A percentile compares a stretch with the other conserved stretches of the same genome.
These are phyloP conservation scores for Epinephelus cyanopodus DNA, from an alignment of 2,113 vertebrate species.

Conservation along the genomic window DNA sequence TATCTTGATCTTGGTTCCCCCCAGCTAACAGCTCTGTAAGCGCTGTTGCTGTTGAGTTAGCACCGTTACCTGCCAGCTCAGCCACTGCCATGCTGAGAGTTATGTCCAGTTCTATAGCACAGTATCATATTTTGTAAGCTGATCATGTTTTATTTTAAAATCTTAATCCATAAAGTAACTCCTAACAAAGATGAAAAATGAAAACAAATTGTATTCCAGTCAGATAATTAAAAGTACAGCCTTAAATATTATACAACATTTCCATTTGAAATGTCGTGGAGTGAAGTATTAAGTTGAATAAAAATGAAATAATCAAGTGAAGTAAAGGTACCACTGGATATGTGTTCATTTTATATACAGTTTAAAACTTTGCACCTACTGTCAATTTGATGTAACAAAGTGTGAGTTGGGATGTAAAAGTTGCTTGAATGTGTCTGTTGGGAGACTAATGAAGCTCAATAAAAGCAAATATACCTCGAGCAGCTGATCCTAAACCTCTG, in stretches of 20 bases:
- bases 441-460: constrained; percentile 37
- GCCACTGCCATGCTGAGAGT: too few relatives aligned
- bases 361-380: background rate
- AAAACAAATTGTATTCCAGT: too few relatives aligned
- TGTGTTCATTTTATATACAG: constrained; percentile 8
- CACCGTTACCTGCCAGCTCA: too few relatives aligned
- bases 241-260: too few relatives aligned
- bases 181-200: too few relatives aligned
- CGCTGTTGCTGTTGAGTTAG: background rate
- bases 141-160: background rate
- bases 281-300: too few relatives aligned
- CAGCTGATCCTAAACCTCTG: constrained; percentile 17
- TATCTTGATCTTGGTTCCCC: too few relatives aligned
- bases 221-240: too few relatives aligned
- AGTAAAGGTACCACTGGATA: background rate
- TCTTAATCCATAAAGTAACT: too few relatives aligned
- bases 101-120: background rate
- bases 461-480: constrained; percentile 7
- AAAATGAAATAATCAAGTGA: too few relatives aligned
- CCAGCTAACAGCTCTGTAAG: background rate
- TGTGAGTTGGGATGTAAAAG: constrained; percentile 2
- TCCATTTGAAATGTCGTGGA: too few relatives aligned
- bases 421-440: constrained; percentile 15
- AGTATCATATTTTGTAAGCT: background rate
- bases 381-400: constrained; percentile 4